Percentiles rank a stretch among this genome's conserved stretches.
These are phyloP conservation scores for Fabriciana adippe DNA, from an alignment of 2,888 invertebrate species.

Conservation along the genomic window DNA sequence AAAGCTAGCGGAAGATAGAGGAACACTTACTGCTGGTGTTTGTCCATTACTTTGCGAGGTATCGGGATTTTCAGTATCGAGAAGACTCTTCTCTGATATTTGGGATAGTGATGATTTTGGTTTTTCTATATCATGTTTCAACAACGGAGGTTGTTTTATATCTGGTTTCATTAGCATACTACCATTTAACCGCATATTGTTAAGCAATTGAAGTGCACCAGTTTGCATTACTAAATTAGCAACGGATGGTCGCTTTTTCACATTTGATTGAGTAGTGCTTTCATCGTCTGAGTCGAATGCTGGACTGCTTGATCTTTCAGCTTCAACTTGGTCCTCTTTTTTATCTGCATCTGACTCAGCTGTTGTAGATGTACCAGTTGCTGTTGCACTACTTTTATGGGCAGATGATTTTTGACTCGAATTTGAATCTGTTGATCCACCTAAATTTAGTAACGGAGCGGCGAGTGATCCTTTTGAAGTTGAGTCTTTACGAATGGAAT, in stretches of 20 bases:
- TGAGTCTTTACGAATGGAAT: slow-evolving; percentile 66
- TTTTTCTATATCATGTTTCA: slow-evolving; percentile 68
- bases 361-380: slow-evolving; percentile 82
- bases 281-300: slow-evolving; percentile 98
- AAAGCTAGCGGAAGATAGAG: slow-evolving; percentile 60
- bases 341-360: slow-evolving; percentile 74
- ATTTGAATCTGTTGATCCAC: slow-evolving; percentile 81
- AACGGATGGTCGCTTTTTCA: slow-evolving; percentile 85
- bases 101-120: slow-evolving; percentile 80
- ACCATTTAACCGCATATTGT: slow-evolving; percentile 81
- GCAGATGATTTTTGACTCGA: slow-evolving; percentile 84
- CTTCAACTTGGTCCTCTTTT: slow-evolving; percentile 79
- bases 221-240: slow-evolving; percentile 87
- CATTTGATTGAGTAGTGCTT: slow-evolving; percentile 84
- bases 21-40: slow-evolving; percentile 59
- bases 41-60: slow-evolving; percentile 58
- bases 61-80: slow-evolving; percentile 83
- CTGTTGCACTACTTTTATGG: slow-evolving; percentile 82
- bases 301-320: slow-evolving; percentile 93
- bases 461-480: slow-evolving; percentile 68
- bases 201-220: slow-evolving; percentile 78
- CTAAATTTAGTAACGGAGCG: slow-evolving; percentile 67
- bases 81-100: slow-evolving; percentile 84
- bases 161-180: slow-evolving; percentile 76
- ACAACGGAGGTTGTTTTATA: slow-evolving; percentile 58